Conservation (phyloP, 2,797 vertebrate species). For the Pteronotus mesoamericanus region DNA sequence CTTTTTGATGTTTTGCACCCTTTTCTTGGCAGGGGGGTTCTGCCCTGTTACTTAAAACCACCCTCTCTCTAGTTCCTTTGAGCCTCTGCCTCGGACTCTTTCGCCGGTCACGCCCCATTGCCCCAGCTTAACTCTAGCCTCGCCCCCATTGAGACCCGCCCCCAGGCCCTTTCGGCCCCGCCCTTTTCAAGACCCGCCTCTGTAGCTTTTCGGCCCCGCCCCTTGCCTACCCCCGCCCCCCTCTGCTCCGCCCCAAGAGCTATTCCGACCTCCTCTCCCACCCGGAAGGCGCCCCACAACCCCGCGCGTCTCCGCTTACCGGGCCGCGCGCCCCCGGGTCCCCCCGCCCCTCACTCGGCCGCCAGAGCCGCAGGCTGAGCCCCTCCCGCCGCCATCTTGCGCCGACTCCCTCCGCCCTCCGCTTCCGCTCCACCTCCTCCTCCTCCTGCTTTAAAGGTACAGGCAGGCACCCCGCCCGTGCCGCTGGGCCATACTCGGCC, state of each 20-base stretch:
- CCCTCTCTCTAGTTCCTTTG: not conserved
- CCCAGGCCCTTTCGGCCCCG: not conserved
- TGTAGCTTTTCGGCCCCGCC: not conserved
- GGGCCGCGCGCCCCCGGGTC: slow-evolving; percentile 71
- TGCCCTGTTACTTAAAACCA: not conserved
- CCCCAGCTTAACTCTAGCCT: not conserved
- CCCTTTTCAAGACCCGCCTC: not conserved
- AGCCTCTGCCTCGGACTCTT: not conserved
- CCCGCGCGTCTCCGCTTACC: slow-evolving; percentile 68
- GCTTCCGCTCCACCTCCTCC: slow-evolving; percentile 60
- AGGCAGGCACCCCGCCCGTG: slow-evolving; percentile 34
- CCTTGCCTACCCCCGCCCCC: slow-evolving; percentile 44
- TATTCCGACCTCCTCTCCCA: slow-evolving; percentile 30
- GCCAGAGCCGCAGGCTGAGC: slow-evolving; percentile 63
- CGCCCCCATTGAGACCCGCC: not conserved
- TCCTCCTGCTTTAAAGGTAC: slow-evolving; percentile 65
- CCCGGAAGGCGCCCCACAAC: slow-evolving; percentile 49
- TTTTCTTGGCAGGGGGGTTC: not conserved
- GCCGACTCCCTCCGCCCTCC: slow-evolving; percentile 73
- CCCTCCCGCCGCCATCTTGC: slow-evolving; percentile 76
- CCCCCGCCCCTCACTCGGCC: slow-evolving; percentile 67
- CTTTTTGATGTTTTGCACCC: not conserved
- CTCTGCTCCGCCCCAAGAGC: slow-evolving; percentile 48
- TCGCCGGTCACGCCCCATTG: not conserved
- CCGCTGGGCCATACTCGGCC: slow-evolving; percentile 43